Percentiles rank a stretch among this genome's conserved stretches.
phyloP scores from a whole-genome alignment of 2,888 invertebrate species.

The Apoda limacodes region DNA sequence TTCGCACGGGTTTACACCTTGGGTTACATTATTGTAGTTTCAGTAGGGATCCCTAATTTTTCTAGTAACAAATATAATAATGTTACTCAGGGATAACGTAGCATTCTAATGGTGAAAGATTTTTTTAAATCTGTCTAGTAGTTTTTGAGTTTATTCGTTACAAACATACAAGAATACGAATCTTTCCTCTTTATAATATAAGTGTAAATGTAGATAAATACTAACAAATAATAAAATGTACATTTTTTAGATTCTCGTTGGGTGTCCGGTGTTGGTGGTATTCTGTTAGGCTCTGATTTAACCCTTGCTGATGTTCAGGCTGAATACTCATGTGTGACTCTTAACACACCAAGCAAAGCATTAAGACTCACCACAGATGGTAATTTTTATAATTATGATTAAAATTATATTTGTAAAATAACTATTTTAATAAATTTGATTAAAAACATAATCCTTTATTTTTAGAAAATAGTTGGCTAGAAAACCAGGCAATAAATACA shows the following conservation, averaged over 20 bases:
- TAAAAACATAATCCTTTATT: neutral
- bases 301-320: conserved; percentile 57
- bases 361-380: conserved; percentile 57
- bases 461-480: conserved; percentile 59
- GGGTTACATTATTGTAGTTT: too few relatives aligned
- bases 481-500: conserved; percentile 52
- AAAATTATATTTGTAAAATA: neutral
- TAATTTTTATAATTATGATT: conserved; percentile 29
- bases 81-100: too few relatives aligned
- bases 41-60: too few relatives aligned
- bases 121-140: too few relatives aligned
- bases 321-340: conserved; percentile 53
- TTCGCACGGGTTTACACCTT: too few relatives aligned
- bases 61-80: too few relatives aligned
- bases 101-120: too few relatives aligned
- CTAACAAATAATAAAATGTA: too few relatives aligned
- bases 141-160: too few relatives aligned
- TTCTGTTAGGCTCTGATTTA: conserved; percentile 48
- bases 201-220: too few relatives aligned
- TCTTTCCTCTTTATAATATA: too few relatives aligned
- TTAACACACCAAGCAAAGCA: conserved; percentile 44
- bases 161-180: too few relatives aligned
- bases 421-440: conserved; percentile 2
- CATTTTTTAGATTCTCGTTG: conserved; percentile 48
- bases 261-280: conserved; percentile 49